Evolutionary conservation across 2,113 vertebrate genomes (phyloP).

Genomic region (Otus sunia): DNA sequence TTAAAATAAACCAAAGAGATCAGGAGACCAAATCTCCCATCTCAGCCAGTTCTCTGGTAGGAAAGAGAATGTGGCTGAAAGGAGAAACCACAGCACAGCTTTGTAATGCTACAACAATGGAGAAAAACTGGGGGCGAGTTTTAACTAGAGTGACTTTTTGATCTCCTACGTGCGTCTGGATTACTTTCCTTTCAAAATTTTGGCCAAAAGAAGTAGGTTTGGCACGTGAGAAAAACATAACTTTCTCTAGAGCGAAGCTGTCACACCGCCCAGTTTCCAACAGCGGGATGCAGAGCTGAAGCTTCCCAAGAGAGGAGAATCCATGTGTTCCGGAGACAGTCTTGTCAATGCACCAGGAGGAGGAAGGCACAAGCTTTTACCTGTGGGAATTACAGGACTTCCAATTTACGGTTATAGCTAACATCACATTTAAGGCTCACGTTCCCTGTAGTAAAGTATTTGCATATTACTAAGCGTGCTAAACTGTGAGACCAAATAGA

Average conservation of each 20-base stretch:
- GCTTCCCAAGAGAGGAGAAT: neutral
- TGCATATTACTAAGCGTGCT: neutral
- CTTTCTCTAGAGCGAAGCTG: neutral
- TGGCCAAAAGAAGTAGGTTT: constrained; percentile 51
- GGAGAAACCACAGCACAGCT: neutral
- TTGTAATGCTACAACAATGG: neutral
- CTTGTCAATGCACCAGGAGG: neutral
- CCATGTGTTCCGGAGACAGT: neutral
- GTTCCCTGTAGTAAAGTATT: neutral
- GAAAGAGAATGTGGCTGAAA: neutral
- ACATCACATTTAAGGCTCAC: neutral
- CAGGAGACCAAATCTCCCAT: neutral
- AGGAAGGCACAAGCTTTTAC: neutral
- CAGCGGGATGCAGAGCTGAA: neutral
- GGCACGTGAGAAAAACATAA: neutral
- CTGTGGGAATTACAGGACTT: neutral
- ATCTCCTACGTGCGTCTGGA: neutral
- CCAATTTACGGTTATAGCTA: neutral
- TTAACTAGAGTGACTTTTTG: neutral
- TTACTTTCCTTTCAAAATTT: neutral
- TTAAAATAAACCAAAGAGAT: neutral
- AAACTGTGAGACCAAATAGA: neutral
- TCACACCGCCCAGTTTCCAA: constrained; percentile 8
- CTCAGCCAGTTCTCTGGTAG: neutral
- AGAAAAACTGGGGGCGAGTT: neutral